Conservation (phyloP, 2,113 vertebrate species). For the Connochaetes taurinus region DNA sequence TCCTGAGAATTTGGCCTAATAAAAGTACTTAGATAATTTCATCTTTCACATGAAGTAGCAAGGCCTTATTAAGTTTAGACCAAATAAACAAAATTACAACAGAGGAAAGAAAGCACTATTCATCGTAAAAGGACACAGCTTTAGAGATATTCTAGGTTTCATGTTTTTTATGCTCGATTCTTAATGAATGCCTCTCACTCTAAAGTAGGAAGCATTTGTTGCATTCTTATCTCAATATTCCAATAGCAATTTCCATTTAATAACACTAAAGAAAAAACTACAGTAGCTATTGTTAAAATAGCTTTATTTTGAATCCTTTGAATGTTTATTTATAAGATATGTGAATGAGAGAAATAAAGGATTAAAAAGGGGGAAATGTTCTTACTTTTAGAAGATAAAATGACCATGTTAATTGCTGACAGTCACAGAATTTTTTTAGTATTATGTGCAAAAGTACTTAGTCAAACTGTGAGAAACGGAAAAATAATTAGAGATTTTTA, state of each 20-base stretch:
- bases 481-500: neutral
- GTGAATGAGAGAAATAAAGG: neutral
- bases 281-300: neutral
- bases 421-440: neutral
- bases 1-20: neutral
- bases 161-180: neutral
- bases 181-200: neutral
- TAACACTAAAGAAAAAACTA: neutral
- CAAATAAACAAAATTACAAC: neutral
- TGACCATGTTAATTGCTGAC: neutral
- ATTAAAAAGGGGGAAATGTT: neutral
- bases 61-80: slow-evolving; percentile 20
- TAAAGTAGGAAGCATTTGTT: neutral
- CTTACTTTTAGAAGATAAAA: neutral
- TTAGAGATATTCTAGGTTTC: neutral
- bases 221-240: neutral
- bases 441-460: neutral
- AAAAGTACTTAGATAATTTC: neutral
- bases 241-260: neutral
- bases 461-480: neutral
- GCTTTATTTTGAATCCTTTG: neutral
- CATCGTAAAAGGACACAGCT: neutral
- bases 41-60: neutral
- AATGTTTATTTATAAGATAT: neutral
- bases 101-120: neutral